A percentile compares a stretch with the other conserved stretches of the same genome.
These are phyloP conservation scores for Phaedon cochleariae DNA, from an alignment of 2,888 invertebrate species.

Conservation along the genomic window DNA sequence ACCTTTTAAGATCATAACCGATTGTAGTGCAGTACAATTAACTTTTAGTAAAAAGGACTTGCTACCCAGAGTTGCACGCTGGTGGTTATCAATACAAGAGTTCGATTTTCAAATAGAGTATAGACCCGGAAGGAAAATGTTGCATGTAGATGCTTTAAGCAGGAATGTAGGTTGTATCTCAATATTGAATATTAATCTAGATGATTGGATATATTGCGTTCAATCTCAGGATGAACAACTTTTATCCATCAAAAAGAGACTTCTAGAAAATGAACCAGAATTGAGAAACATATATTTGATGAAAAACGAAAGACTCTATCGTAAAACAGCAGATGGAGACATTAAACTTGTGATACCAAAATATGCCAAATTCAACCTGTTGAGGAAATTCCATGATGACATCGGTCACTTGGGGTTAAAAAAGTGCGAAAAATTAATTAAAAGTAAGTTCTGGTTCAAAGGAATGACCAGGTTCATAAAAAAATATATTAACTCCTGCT, in stretches of 20 bases:
- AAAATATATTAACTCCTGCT: conserved; percentile 21
- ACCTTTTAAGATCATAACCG: conserved; percentile 3
- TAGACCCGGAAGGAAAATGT: conserved; percentile 34
- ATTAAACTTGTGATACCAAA: conserved; percentile 48
- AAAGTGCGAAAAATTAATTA: conserved; percentile 44
- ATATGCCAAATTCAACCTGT: conserved; percentile 47
- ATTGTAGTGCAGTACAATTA: not conserved
- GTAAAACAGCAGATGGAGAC: conserved; percentile 35
- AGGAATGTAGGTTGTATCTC: conserved; percentile 32
- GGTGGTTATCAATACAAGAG: conserved; percentile 42
- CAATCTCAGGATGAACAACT: conserved; percentile 35
- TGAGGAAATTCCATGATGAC: conserved; percentile 52
- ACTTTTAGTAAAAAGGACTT: conserved; percentile 35
- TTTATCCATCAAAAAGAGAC: conserved; percentile 17
- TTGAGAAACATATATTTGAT: no score
- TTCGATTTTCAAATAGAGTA: conserved; percentile 37
- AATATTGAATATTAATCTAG: not conserved
- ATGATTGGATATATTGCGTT: conserved; percentile 30
- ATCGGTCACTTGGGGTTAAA: conserved; percentile 51
- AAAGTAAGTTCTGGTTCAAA: conserved; percentile 49
- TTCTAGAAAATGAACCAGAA: conserved; percentile 1
- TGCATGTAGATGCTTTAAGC: conserved; percentile 39
- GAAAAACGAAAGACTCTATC: conserved; percentile 29
- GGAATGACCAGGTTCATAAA: conserved; percentile 22
- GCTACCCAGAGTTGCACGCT: conserved; percentile 39